Conservation (phyloP, 2,888 invertebrate species). For the Philereme vetulata region DNA sequence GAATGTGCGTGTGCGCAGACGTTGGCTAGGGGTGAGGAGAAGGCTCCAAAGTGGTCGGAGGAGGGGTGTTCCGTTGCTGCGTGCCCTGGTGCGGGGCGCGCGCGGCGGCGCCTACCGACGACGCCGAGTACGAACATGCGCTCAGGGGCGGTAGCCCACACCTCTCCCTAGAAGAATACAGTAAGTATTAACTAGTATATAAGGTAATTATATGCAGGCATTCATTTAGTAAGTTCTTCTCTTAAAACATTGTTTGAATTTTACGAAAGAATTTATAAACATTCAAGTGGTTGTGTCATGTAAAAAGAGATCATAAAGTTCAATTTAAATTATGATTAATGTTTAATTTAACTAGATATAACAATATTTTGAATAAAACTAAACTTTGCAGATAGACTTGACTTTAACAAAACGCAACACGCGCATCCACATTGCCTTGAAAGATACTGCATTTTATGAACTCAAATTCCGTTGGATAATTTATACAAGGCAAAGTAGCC, state of each 20-base stretch:
- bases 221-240: no score
- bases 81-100: constrained; percentile 91
- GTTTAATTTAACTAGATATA: no score
- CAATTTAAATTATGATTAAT: no score
- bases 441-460: background rate
- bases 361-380: no score
- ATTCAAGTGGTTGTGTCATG: no score
- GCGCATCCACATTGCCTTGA: background rate
- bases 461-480: background rate
- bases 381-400: no score
- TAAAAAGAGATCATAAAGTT: no score
- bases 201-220: no score
- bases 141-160: constrained; percentile 74
- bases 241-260: no score
- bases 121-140: constrained; percentile 79
- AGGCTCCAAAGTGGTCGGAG: constrained; percentile 88
- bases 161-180: constrained; percentile 65
- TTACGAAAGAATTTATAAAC: no score
- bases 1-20: constrained; percentile 71
- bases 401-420: background rate
- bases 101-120: constrained; percentile 87
- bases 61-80: constrained; percentile 92
- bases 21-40: constrained; percentile 71
- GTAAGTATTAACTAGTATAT: constrained; percentile 57
- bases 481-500: no score